Evolutionary conservation across 1,140 invertebrate species (phyloP), one percentile per base, ranked within the genome.

Genomic region (Orchesella cincta): DNA sequence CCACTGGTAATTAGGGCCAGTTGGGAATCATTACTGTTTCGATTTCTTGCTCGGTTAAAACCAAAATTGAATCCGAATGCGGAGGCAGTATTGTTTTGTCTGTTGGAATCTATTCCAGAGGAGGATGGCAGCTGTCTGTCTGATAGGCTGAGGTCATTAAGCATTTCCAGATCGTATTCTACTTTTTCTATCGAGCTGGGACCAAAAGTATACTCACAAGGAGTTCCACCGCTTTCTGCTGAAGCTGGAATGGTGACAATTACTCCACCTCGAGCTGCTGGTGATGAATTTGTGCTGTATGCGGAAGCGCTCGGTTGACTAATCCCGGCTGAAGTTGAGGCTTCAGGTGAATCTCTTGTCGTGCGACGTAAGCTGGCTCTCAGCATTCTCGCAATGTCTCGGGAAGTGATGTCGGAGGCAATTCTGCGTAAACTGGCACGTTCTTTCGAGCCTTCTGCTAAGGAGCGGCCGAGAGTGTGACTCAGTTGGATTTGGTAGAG

Each of bases 361-460:
- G 3, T 29, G 12, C 77, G 73, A 39, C 82, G 75, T 35, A 81
- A 81, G 35, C 79, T 82, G 5, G 81, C 81, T 26, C 82, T 29
- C 28, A 83, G 72, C 20, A 83, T 78, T 26, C 82, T 23, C 0
- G 80, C 82, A 71, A 83, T 78, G 46, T 83, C 81, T 26, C 77
- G 54, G 1, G 81, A 78, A 51, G 79, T 83, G 52, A 82, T 77
- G 35, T 80, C 78, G 0, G 78, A 78, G 16, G 76, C 77, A 34
- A 79, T 81, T 67, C 79, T 76, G 39, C 77, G 54, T 28, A 80
- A 62, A 71, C 74, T 80, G 8, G 76, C 67, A 29, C 82, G 73
- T 33, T 79, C 79, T 52, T 77, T 77, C 2, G 74, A 78, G 12
- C 35, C 71, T 14, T 76, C 70, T 23, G 74, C 75, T 33, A 80